Evolutionary conservation across 2,113 vertebrate genomes (phyloP).

Genomic region (Labeo rohita): DNA sequence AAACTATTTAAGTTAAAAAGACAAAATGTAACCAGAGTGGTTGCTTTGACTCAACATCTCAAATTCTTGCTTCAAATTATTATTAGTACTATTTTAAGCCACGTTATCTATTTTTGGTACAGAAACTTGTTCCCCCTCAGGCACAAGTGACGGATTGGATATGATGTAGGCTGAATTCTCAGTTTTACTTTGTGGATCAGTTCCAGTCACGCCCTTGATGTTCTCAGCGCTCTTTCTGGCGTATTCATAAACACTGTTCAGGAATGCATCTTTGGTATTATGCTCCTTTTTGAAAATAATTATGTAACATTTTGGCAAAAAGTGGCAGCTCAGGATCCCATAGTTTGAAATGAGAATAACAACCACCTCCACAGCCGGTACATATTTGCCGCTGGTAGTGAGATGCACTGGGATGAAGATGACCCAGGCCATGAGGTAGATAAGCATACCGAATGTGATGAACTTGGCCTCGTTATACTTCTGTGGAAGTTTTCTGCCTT

Average conservation of each 20-base stretch:
- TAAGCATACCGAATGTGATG: constrained; percentile 90
- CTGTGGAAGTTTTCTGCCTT: constrained; percentile 86
- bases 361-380: constrained; percentile 87
- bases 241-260: constrained; percentile 82
- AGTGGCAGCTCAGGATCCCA: constrained; percentile 84
- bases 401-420: constrained; percentile 85
- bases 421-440: constrained; percentile 89
- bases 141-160: constrained; percentile 30
- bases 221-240: constrained; percentile 69
- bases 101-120: background rate
- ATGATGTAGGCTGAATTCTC: background rate
- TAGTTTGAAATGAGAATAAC: constrained; percentile 91
- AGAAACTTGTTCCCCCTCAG: background rate
- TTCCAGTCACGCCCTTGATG: background rate
- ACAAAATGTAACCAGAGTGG: background rate
- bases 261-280: constrained; percentile 87
- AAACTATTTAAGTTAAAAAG: background rate
- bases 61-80: background rate
- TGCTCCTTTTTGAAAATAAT: constrained; percentile 85
- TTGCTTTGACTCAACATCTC: background rate
- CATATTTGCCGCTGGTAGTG: constrained; percentile 83
- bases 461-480: constrained; percentile 91
- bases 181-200: background rate
- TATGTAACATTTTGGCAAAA: constrained; percentile 88
- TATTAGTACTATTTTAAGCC: background rate